Conservation (phyloP, 2,113 vertebrate species). For the Theropithecus gelada region DNA sequence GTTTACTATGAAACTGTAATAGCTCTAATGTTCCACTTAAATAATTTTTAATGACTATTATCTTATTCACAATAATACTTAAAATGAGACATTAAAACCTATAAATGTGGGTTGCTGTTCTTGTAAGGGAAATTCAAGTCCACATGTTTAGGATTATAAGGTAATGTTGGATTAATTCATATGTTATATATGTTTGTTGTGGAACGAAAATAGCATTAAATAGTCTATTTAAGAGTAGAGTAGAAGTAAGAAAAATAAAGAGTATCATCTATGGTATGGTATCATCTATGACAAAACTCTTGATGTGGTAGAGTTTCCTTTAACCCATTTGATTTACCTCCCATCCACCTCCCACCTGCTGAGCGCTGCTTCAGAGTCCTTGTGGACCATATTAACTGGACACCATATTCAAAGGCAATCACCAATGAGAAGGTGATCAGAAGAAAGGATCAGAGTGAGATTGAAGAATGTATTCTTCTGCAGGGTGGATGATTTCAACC, state of each 20-base stretch:
- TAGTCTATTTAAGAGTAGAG: not conserved
- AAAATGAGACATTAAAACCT: slow-evolving; percentile 34
- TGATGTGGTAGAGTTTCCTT: not conserved
- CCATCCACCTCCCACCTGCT: not conserved
- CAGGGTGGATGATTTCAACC: not conserved
- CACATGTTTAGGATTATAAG: not conserved
- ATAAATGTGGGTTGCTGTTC: not conserved
- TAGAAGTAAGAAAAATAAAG: not conserved
- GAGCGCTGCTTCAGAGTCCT: rapidly evolving
- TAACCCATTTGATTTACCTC: not conserved
- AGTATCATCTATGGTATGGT: too few relatives aligned
- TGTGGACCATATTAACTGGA: not conserved
- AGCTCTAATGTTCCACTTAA: slow-evolving; percentile 21
- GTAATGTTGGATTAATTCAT: not conserved
- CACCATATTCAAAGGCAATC: not conserved
- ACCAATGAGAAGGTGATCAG: not conserved
- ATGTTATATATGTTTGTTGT: not conserved
- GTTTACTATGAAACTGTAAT: not conserved
- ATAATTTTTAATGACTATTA: slow-evolving; percentile 38
- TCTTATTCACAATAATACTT: not conserved
- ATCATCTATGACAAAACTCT: not conserved
- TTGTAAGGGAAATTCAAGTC: slow-evolving; percentile 13
- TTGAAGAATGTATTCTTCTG: not conserved
- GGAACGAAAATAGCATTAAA: not conserved
- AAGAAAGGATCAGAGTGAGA: not conserved